Evolutionary conservation across 1,140 invertebrate species (phyloP).

Genomic region (Lanistes nyassanus): DNA sequence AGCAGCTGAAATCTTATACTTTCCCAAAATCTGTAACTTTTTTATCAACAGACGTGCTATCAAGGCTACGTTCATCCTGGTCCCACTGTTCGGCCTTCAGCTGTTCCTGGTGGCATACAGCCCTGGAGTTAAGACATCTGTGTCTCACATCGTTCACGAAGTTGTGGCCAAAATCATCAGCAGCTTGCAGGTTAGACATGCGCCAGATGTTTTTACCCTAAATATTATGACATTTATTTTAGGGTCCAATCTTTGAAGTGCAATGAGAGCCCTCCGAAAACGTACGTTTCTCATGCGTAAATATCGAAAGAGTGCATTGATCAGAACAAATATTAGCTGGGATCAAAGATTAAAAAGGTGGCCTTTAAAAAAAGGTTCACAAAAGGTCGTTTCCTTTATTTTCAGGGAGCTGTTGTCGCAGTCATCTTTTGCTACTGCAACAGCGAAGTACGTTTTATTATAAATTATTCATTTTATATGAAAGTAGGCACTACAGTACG

Average conservation of each 20-base stretch:
- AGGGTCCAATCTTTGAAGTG: too few species aligned
- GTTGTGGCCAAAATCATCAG: conserved; percentile 43
- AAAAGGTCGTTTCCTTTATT: background rate
- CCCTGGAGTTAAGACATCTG: conserved; percentile 36
- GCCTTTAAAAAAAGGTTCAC: too few species aligned
- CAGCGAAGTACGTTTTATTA: conserved; percentile 3
- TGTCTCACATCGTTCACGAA: conserved; percentile 38
- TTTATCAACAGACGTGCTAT: conserved; percentile 69
- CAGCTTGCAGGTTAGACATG: conserved; percentile 51
- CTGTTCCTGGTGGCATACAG: conserved; percentile 89
- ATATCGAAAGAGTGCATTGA: too few species aligned
- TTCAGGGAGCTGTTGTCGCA: conserved; percentile 9
- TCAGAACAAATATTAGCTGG: too few species aligned
- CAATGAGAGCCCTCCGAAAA: too few species aligned
- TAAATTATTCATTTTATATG: background rate
- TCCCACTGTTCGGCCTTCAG: conserved; percentile 77
- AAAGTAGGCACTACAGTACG: too few species aligned
- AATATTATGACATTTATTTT: too few species aligned
- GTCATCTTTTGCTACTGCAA: conserved; percentile 20
- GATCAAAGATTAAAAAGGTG: too few species aligned
- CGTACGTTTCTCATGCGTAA: too few species aligned
- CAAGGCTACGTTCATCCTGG: conserved; percentile 86
- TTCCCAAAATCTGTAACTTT: too few species aligned
- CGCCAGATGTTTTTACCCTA: too few species aligned
- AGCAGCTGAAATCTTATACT: too few species aligned